A percentile compares a stretch with the other conserved stretches of the same genome.
phyloP scores from a whole-genome alignment of 2,113 vertebrate species.

The Choloepus hoffmanni region DNA sequence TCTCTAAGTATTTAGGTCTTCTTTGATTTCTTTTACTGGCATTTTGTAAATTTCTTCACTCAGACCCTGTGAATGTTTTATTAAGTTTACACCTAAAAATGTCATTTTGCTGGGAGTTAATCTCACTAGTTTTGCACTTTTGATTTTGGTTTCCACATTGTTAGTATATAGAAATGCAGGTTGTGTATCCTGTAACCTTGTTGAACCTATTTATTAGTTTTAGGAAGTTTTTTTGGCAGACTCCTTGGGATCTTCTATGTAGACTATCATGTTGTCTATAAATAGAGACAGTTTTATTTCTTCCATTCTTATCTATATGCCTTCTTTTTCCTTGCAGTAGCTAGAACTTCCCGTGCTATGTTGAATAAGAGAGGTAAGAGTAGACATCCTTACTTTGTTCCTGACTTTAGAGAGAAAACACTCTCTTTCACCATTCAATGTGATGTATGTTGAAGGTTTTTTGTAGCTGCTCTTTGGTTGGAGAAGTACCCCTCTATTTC shows the following conservation, averaged over 20 bases:
- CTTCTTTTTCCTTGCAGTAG: neutral
- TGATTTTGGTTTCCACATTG: neutral
- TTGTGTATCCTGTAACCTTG: neutral
- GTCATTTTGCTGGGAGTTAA: neutral
- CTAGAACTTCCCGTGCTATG: neutral
- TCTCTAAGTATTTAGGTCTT: neutral
- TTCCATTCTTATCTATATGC: neutral
- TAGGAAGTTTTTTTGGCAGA: neutral
- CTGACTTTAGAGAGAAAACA: neutral
- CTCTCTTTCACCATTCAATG: neutral
- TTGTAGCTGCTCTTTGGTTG: neutral
- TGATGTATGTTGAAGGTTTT: neutral
- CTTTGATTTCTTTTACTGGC: neutral
- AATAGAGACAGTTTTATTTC: neutral
- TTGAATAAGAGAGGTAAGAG: neutral
- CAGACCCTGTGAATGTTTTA: neutral
- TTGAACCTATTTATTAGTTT: neutral
- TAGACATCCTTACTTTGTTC: neutral
- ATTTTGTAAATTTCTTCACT: constrained; percentile 5
- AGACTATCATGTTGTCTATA: neutral
- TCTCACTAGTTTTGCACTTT: neutral
- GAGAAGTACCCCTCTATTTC: neutral
- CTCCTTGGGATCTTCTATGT: neutral
- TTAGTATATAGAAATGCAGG: neutral
- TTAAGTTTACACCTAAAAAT: neutral